Conservation (phyloP, 2,888 invertebrate species). For the Halocaridina rubra region DNA sequence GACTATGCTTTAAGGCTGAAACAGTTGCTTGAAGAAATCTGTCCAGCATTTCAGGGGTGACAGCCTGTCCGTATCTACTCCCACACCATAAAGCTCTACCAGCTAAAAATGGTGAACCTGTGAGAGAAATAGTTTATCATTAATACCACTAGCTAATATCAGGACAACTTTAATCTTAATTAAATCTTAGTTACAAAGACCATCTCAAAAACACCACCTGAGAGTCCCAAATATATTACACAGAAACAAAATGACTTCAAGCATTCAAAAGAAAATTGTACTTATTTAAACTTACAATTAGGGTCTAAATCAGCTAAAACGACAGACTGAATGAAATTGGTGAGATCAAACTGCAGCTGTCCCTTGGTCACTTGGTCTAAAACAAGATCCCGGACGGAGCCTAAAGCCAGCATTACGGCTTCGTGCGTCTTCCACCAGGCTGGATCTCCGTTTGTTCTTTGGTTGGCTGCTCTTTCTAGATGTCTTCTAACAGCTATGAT, state of each 20-base stretch:
- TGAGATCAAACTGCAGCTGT: constrained; percentile 63
- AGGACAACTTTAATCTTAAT: too few relatives aligned
- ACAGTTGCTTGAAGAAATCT: constrained; percentile 73
- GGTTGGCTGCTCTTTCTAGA: constrained; percentile 72
- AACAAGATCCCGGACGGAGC: constrained; percentile 71
- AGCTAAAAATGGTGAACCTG: constrained; percentile 71
- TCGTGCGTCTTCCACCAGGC: constrained; percentile 79
- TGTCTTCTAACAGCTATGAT: constrained; percentile 74
- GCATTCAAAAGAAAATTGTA: constrained; percentile 30
- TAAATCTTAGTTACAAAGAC: too few relatives aligned
- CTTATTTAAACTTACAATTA: constrained; percentile 69
- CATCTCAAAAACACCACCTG: too few relatives aligned
- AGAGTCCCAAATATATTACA: too few relatives aligned
- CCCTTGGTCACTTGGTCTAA: constrained; percentile 58
- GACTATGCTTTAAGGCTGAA: constrained; percentile 72
- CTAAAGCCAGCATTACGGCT: constrained; percentile 76
- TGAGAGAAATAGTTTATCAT: too few relatives aligned
- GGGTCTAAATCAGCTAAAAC: constrained; percentile 71
- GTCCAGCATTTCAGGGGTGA: constrained; percentile 70
- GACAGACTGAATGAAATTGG: constrained; percentile 69
- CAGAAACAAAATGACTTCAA: neutral
- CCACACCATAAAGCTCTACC: constrained; percentile 74
- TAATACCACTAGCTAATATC: too few relatives aligned
- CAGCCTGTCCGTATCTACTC: constrained; percentile 71
- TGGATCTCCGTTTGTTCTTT: constrained; percentile 70